Conservation (phyloP, 64 coral and sea anemone species). For the Platygyra sinensis region DNA sequence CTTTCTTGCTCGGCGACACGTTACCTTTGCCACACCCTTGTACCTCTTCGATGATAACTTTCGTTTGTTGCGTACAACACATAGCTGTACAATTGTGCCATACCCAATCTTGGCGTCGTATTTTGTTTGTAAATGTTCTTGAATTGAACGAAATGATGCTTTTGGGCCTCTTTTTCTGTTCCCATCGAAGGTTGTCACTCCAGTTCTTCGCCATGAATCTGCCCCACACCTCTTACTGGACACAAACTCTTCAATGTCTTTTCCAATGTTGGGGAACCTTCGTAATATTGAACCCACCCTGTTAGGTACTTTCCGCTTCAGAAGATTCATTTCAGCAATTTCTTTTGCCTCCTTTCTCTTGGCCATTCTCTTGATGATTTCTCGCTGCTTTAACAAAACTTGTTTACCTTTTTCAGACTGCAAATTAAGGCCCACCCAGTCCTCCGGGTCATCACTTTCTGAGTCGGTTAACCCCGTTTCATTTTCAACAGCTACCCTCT, state of each 20-base stretch:
- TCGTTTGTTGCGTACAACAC: not conserved
- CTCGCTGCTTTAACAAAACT: not conserved
- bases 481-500: conserved; percentile 4
- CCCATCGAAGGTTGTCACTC: conserved; percentile 6
- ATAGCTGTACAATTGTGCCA: conserved; percentile 39
- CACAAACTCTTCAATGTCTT: conserved; percentile 72
- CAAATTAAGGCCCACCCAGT: not conserved
- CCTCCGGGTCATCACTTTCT: conserved; percentile 19
- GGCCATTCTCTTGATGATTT: conserved; percentile 10
- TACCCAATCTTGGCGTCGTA: conserved; percentile 33
- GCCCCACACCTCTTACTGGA: conserved; percentile 28
- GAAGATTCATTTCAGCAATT: conserved; percentile 21
- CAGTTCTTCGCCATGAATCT: conserved; percentile 47
- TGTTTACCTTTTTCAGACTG: conserved; percentile 27
- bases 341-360: conserved; percentile 45
- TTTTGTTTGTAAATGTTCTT: conserved; percentile 41
- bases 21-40: not conserved
- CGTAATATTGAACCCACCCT: not conserved
- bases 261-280: conserved; percentile 48
- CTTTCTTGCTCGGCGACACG: conserved; percentile 15
- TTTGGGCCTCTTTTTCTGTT: not conserved
- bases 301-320: conserved; percentile 36
- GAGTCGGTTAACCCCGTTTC: conserved; percentile 35
- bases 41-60: conserved; percentile 8
- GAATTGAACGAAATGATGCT: conserved; percentile 14